Evolutionary conservation across 2,888 invertebrate species (phyloP), one percentile per base, ranked within the genome.

Genomic region (Drosophila siamana): DNA sequence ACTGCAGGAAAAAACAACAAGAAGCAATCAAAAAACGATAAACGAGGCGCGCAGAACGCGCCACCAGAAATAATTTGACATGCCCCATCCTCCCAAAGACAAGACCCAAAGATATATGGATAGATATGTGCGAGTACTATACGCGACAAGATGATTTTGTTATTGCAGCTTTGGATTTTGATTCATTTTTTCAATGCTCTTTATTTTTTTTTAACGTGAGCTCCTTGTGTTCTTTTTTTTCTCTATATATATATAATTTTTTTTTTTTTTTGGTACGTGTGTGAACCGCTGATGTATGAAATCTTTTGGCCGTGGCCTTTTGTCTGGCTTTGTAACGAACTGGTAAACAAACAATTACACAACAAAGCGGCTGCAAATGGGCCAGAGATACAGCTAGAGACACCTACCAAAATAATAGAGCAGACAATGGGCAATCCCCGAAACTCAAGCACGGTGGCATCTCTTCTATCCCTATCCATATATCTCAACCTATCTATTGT

Each of bases 271-370:
- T 85, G 84, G 84, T 52, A 85, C 84, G 84, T 84, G 84, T 86
- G 81, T 74, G 81, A 78, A 71, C 80, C 72, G 68, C 61, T 73
- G 78, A 85, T 80, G 82, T 82, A 66, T 66, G 60, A 80, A 79
- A 81, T 74, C 71, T 68, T 78, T 78, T 80, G 80, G 71, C 84
- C 85, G 61, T 78, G 75, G 69, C 80, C 83, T 72, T 75, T 83
- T 82, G 85, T 82, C 69, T 80, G 73, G 61, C 66, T 63, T 82
- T 83, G 86, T 83, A 74, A 54, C 78, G 73, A 74, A 70, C 70
- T 83, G 67, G 71, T 86, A 84, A 84, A 86, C 84, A 84, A 84
- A 84, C 84, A 84, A 86, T 84, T 86, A 86, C 73, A 64, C 72
- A 81, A 85, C 75, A 86, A 79, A 83, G 81, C 78, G 57, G 46